Conservation (phyloP, 2,797 vertebrate species). For the Lepidocolaptes lacrymiger region DNA sequence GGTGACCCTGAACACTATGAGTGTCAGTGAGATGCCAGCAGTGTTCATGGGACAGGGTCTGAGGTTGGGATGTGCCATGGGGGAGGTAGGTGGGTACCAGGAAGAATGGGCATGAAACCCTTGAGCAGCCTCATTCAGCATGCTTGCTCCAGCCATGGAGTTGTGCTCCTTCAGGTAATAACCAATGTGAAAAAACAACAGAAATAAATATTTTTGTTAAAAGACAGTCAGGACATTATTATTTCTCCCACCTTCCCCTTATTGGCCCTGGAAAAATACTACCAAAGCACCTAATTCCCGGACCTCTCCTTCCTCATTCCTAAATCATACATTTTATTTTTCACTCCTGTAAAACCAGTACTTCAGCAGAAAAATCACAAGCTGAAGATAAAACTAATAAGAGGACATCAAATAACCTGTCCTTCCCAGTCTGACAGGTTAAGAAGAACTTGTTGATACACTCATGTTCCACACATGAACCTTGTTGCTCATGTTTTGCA, state of each 20-base stretch:
- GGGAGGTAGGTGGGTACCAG: background rate
- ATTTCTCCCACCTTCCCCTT: background rate
- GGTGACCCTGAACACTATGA: background rate
- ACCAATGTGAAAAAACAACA: background rate
- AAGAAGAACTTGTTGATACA: background rate
- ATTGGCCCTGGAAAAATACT: background rate
- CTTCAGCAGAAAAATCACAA: background rate
- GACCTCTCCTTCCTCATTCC: background rate
- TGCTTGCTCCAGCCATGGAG: background rate
- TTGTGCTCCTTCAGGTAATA: background rate
- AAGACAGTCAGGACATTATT: background rate
- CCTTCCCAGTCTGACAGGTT: background rate
- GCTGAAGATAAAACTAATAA: background rate
- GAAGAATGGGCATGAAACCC: background rate
- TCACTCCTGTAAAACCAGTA: background rate
- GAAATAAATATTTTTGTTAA: background rate
- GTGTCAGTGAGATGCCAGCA: background rate
- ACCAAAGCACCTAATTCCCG: background rate
- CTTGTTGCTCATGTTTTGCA: conserved; percentile 29
- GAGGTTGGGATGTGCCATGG: background rate
- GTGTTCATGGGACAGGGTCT: background rate
- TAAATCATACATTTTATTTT: background rate
- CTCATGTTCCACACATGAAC: background rate
- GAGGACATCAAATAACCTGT: background rate
- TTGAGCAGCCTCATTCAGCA: background rate